A percentile compares a stretch with the other conserved stretches of the same genome.
Conservation (phyloP, 1,140 invertebrate genomes). For the Drosophila saltans region DNA sequence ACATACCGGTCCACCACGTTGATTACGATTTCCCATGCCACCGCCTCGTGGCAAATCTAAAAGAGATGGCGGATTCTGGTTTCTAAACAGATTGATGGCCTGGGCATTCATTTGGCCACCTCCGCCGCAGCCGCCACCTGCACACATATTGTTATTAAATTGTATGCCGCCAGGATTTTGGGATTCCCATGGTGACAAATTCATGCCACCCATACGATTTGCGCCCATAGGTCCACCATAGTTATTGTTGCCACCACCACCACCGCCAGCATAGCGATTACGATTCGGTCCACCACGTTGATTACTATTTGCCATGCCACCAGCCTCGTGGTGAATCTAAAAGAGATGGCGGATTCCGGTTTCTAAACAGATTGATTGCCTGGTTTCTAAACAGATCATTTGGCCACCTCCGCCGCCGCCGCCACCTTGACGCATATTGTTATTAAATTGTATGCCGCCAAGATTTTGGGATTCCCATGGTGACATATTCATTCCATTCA, state of each 20-base stretch:
- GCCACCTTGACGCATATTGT: conserved; percentile 73
- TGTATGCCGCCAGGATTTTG: conserved; percentile 74
- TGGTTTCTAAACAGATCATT: conserved; percentile 60
- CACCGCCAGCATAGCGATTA: conserved; percentile 70
- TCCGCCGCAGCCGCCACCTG: too few species aligned
- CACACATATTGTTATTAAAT: conserved; percentile 75
- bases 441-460: conserved; percentile 69
- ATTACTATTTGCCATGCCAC: conserved; percentile 83
- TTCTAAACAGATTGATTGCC: conserved; percentile 84
- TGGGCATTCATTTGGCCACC: conserved; percentile 84
- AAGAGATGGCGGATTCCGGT: conserved; percentile 85
- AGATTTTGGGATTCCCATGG: conserved; percentile 78
- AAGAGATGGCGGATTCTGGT: conserved; percentile 85
- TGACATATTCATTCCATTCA: conserved; percentile 79
- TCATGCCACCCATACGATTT: conserved; percentile 77
- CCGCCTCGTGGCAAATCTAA: conserved; percentile 85
- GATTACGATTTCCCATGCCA: conserved; percentile 82
- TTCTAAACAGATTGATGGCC: conserved; percentile 85
- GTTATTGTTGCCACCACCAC: conserved; percentile 63
- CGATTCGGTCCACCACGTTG: conserved; percentile 81
- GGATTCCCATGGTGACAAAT: conserved; percentile 79
- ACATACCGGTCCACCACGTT: conserved; percentile 82
- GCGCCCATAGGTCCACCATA: conserved; percentile 73
- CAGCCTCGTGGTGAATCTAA: conserved; percentile 85
- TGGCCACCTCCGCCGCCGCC: conserved; percentile 61